Evolutionary conservation across 2,888 invertebrate genomes (phyloP), one percentile per base, ranked within the genome.

Genomic region (Cerastis leucographa): DNA sequence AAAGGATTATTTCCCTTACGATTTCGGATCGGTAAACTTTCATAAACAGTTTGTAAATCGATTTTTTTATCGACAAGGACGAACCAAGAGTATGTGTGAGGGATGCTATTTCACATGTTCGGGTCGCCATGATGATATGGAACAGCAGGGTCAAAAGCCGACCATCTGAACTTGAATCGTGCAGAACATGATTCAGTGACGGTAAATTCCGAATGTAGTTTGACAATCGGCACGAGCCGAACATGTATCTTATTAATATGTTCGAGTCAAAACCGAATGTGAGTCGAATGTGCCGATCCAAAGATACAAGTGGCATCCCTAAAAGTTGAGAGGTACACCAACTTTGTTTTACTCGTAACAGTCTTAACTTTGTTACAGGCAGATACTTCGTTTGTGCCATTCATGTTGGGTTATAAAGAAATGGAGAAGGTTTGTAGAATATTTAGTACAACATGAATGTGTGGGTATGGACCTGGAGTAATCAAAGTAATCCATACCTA

Each of bases 281-380:
- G 35, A 35, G 29, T 35, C 29, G 17, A 25, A 40, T 40, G 12
- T 40, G 40, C 22, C 62, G 40, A 40, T 62, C 12, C 62, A 40
- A 40, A 22, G 40, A 35, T n/a, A 42, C 42, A 42, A 64, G 64
- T 42, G 2, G 4, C 42, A 64, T 42, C n/a, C 42, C 42, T 64
- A 59, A 46, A 76, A 70, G 64, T 73, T 73, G 35, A 70, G 35
- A 1, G 35, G 35, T 35, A 46, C 80, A 68, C 61, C 59, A 76
- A 84, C 73, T 80, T 84, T 61, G 72, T 79, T 40, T 66, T 25
- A 12, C 46, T 67, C 12, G 65, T 35, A 66, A 71, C 75, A 29
- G 46, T 51, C 35, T 61, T 46, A 72, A 80, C 80, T 76, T 83
- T 73, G 76, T 73, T 49, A 25, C 9, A 56, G 54, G 59, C 8